Evolutionary conservation across 2,113 vertebrate species (phyloP), one percentile per base, ranked within the genome.

Genomic region (Aegithalos caudatus): DNA sequence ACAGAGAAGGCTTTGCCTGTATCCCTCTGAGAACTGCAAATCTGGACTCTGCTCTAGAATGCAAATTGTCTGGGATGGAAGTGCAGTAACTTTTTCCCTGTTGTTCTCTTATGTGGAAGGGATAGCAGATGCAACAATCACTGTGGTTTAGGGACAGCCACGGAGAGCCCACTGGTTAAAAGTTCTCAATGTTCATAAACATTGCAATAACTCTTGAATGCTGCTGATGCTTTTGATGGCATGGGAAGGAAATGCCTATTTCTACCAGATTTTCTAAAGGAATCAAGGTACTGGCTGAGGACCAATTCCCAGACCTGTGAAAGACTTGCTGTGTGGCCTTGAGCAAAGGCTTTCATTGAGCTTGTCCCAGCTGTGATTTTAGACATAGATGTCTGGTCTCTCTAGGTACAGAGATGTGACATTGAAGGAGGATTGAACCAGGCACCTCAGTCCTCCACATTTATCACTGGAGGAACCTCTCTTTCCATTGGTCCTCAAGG

Each of bases 21-120:
- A 67, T 93, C 78, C 95, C 92, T 95, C 69, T 28, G 92, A 93
- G 92, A 94, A 86, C 76, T 83, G 92, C 92, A 94, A 81, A 94
- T 88, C 86, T 88, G 82, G 65, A 61, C 77, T 57, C 56, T 64
- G 60, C 72, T 94, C 72, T 88, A 64, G 71, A 93, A 86, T 92
- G 92, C 92, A 94, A 23, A 84, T 95, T 66, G 47, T 42, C 44
- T 48, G 60, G 25, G 23, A 48, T 62, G 58, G 51, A 80, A 90
- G 23, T 69, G 57, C 4, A 3, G 40, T 38, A 74, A 71, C 47
- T 57, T 95, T 56, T 67, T 40, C 51, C 20, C 7, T 86, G 22
- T 48, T 18, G 2, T 77, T 94, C 40, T 80, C 58, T 85, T 61
- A 33, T 38, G n/a, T 60, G 64, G 48, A 93, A 67, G 2, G 8